A percentile compares a stretch with the other conserved stretches of the same genome.
phyloP scores from a whole-genome alignment of 1,140 invertebrate species.

The Pseudomyrmex concolor region DNA sequence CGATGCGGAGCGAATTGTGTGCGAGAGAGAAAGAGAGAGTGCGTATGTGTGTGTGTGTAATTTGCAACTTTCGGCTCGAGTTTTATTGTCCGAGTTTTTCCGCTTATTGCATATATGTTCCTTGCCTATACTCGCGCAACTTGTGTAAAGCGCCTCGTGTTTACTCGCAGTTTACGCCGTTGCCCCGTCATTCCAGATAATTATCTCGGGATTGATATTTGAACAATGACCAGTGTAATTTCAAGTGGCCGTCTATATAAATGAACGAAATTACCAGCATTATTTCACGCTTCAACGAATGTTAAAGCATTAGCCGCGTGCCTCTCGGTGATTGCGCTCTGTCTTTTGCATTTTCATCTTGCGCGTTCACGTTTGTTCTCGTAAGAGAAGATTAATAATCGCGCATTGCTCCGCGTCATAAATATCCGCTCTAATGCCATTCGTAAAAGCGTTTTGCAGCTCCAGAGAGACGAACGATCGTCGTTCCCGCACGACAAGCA shows the following conservation, averaged over 20 bases:
- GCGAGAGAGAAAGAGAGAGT: no score
- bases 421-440: neutral
- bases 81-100: slow-evolving; percentile 1
- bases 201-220: slow-evolving; percentile 16
- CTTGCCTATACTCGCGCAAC: neutral
- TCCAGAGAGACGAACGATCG: neutral
- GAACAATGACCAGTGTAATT: slow-evolving; percentile 32
- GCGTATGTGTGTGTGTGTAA: no score
- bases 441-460: neutral
- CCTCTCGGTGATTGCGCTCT: neutral
- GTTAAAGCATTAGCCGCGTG: neutral
- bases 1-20: slow-evolving; percentile 31
- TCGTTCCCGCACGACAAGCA: neutral
- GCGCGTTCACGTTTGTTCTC: neutral
- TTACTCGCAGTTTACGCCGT: no score
- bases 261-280: slow-evolving; percentile 6
- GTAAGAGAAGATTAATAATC: slow-evolving; percentile 26
- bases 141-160: neutral
- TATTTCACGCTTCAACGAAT: slow-evolving; percentile 27
- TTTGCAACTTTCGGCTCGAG: no score
- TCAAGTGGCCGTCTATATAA: neutral
- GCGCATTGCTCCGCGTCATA: neutral
- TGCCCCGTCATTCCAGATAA: slow-evolving; percentile 12
- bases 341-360: neutral
- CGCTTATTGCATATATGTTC: slow-evolving; percentile 34